phyloP scores from a whole-genome alignment of 64 coral and sea anemone genomes.

The Stylophora pistillata region DNA sequence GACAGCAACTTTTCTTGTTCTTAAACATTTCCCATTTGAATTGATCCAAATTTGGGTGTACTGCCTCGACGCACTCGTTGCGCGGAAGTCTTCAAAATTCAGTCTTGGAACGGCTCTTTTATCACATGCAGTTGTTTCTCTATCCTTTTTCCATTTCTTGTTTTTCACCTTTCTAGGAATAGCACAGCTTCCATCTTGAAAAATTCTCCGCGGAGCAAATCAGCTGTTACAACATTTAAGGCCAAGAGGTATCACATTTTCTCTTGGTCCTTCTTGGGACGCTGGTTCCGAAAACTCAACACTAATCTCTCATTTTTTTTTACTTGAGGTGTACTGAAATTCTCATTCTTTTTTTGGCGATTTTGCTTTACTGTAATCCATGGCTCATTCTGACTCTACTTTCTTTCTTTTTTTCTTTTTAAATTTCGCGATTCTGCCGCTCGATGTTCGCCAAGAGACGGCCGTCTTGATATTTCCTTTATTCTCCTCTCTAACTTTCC shows the following conservation, averaged over 20 bases:
- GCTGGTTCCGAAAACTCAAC: too few species aligned
- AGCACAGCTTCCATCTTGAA: constrained; percentile 1
- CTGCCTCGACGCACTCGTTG: neutral
- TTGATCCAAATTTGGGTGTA: neutral
- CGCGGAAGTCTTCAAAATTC: neutral
- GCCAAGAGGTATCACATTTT: constrained; percentile 4
- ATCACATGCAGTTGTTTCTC: neutral
- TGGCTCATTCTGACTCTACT: too few species aligned
- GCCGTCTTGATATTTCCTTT: neutral
- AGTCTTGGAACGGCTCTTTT: neutral
- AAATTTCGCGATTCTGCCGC: too few species aligned
- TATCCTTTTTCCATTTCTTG: neutral
- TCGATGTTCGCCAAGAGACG: too few species aligned
- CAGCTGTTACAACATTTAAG: neutral
- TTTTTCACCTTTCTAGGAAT: constrained; percentile 4
- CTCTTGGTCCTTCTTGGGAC: neutral
- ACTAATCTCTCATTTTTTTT: too few species aligned
- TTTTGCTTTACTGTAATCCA: too few species aligned
- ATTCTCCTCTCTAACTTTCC: neutral
- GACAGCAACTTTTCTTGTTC: too few species aligned
- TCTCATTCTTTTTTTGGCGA: too few species aligned
- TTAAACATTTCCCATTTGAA: too few species aligned
- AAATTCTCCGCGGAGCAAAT: neutral
- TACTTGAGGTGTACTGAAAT: too few species aligned
- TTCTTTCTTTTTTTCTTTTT: neutral